Evolutionary conservation across 2,888 invertebrate genomes (phyloP).

Genomic region (Timema cristinae): DNA sequence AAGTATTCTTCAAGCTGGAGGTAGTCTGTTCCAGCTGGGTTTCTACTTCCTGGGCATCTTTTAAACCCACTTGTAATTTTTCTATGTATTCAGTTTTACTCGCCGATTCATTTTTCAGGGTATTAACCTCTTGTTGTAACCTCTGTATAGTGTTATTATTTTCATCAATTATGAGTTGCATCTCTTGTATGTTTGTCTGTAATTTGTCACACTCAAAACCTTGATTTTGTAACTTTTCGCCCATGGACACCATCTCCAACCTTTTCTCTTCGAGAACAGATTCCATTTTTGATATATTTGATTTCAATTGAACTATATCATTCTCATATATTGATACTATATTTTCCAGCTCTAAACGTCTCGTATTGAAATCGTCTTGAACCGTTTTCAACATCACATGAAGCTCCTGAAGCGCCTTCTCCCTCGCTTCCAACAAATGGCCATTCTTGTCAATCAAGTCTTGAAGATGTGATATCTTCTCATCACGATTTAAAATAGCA

Average conservation of each 20-base stretch:
- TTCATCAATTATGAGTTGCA: slow-evolving; percentile 53
- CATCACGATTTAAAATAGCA: slow-evolving; percentile 13
- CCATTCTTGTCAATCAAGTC: slow-evolving; percentile 18
- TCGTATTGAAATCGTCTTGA: slow-evolving; percentile 15
- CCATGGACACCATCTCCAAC: not conserved
- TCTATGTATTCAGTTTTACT: slow-evolving; percentile 11
- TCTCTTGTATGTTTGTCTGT: slow-evolving; percentile 38
- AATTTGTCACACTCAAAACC: not conserved
- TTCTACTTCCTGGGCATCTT: slow-evolving; percentile 12
- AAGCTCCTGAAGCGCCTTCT: slow-evolving; percentile 18
- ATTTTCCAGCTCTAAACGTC: slow-evolving; percentile 10
- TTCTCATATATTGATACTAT: slow-evolving; percentile 13
- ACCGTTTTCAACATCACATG: not conserved
- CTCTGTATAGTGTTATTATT: slow-evolving; percentile 38
- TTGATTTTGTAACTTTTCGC: slow-evolving; percentile 4
- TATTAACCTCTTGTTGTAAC: no score
- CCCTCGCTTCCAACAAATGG: slow-evolving; percentile 17
- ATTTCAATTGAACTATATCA: slow-evolving; percentile 16
- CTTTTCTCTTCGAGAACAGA: slow-evolving; percentile 1
- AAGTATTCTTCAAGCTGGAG: slow-evolving; percentile 39
- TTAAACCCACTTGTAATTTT: slow-evolving; percentile 9
- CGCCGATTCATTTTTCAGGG: slow-evolving; percentile 3
- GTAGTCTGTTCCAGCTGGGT: slow-evolving; percentile 1
- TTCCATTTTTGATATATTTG: slow-evolving; percentile 1
- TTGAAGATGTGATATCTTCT: slow-evolving; percentile 16